Base-by-base conservation (phyloP, 2,888 invertebrate species). In the Mycalesis mineus region DNA sequence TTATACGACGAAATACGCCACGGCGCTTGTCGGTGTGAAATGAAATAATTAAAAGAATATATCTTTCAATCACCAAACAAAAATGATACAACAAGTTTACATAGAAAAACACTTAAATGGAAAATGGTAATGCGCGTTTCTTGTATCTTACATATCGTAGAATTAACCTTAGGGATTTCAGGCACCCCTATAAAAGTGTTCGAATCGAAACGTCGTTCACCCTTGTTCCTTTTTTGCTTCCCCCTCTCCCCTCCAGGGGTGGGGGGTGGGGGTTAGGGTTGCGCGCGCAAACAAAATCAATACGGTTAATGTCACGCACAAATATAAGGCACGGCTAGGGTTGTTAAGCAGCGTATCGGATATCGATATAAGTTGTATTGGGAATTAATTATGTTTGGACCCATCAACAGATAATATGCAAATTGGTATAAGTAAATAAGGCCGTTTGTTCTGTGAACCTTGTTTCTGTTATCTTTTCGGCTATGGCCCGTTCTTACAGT, bases 221-320 rank as follows among this genome's bases (percentile, higher is more conserved):
- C 82, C 84, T 77, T 82, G 78, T 80, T 77, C 81, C 75, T 80
- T 80, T 78, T 78, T 73, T 70, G 63, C 76, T 11, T 36, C 36
- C 15, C 33, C 11, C 47, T 77, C 71, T 75, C 69, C 59, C 70
- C 74, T 68, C 68, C 62, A 36, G 62, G 52, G 65, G 68, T 67
- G 71, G 74, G 71, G 69, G 65, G 58, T 59, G 71, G 74, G 71
- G 69, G 65, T 58, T 59, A 66, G 63, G 71, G 72, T 60, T 87
- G 88, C 88, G 88, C 88, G 88, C 88, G 88, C 88, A 88, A 64
- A 77, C 72, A 85, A 87, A 87, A 89, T 89, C 88, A 83, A 89
- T 88, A 88, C 82, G 78, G 74, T 76, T 67, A 71, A 77, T 76
- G 85, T 77, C 83, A 88, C 87, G 87, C 88, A 86, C 87, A 84